Percentiles rank a stretch among this genome's conserved stretches.
Conservation (phyloP, 1,140 invertebrate species). For the Bombus impatiens region DNA sequence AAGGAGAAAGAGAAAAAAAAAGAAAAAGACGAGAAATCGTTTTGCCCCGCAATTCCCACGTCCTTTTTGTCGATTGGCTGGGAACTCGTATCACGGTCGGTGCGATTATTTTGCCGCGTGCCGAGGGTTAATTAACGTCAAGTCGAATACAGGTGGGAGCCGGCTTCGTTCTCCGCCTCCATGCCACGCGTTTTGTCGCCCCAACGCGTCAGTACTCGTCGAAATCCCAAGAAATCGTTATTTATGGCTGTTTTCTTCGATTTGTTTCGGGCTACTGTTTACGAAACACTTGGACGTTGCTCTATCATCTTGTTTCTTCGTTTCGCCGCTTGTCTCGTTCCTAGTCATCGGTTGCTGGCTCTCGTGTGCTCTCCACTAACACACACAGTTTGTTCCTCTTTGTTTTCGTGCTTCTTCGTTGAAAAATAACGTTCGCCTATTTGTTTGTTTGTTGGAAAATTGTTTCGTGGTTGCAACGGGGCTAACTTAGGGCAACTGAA, state of each 20-base stretch:
- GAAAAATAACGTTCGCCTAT: not conserved
- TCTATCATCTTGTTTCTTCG: not conserved
- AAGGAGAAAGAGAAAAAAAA: too few species aligned
- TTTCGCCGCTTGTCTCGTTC: not conserved
- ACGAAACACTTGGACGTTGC: slow-evolving; percentile 26
- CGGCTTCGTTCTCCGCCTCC: not conserved
- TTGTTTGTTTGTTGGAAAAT: not conserved
- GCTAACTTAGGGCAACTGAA: too few species aligned
- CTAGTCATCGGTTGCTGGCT: not conserved
- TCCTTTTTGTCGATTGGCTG: not conserved
- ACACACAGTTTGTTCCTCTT: not conserved
- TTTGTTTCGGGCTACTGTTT: slow-evolving; percentile 28
- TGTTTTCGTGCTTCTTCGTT: not conserved
- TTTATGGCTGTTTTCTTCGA: slow-evolving; percentile 32
- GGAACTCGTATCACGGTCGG: not conserved
- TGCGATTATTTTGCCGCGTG: slow-evolving; percentile 13
- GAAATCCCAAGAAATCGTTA: slow-evolving; percentile 22
- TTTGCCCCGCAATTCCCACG: not conserved
- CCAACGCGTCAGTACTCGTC: not conserved
- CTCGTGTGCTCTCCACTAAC: too few species aligned
- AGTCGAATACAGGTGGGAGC: slow-evolving; percentile 14
- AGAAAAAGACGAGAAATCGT: not conserved
- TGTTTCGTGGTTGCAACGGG: too few species aligned
- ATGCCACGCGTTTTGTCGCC: not conserved
- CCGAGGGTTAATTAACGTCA: slow-evolving; percentile 54